Evolutionary conservation across 2,113 vertebrate species (phyloP).

Genomic region (Holacanthus passer): DNA sequence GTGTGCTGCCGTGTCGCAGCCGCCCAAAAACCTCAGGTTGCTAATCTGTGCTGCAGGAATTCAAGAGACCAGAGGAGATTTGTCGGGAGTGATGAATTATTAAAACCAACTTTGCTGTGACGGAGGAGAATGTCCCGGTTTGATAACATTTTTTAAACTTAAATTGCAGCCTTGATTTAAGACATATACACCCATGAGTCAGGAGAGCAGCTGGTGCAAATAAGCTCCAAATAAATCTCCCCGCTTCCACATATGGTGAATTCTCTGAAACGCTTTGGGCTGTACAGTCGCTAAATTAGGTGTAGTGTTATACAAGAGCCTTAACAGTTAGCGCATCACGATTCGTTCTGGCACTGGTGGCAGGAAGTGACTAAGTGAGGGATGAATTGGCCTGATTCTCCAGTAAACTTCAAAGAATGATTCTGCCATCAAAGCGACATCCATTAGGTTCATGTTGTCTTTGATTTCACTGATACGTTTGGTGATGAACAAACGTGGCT

Average conservation of each 20-base stretch:
- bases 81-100: slow-evolving; percentile 69
- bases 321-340: neutral
- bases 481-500: slow-evolving; percentile 7
- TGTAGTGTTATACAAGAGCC: neutral
- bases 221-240: slow-evolving; percentile 6
- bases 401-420: slow-evolving; percentile 14
- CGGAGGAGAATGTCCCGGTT: slow-evolving; percentile 39
- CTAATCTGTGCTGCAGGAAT: slow-evolving; percentile 44
- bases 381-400: slow-evolving; percentile 4
- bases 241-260: neutral
- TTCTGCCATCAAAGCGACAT: slow-evolving; percentile 11
- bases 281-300: neutral
- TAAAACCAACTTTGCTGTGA: slow-evolving; percentile 63
- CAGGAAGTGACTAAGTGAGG: slow-evolving; percentile 7
- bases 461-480: slow-evolving; percentile 35
- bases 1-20: slow-evolving; percentile 5
- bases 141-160: slow-evolving; percentile 56
- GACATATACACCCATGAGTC: slow-evolving; percentile 3
- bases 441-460: slow-evolving; percentile 28
- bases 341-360: slow-evolving; percentile 1
- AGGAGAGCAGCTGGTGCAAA: slow-evolving; percentile 27
- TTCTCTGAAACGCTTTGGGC: neutral
- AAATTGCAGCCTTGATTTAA: slow-evolving; percentile 48
- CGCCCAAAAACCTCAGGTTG: slow-evolving; percentile 41
- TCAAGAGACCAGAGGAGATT: slow-evolving; percentile 43